These are phyloP conservation scores for Characodon lateralis DNA, from an alignment of 2,797 vertebrate species.

Conservation along the genomic window DNA sequence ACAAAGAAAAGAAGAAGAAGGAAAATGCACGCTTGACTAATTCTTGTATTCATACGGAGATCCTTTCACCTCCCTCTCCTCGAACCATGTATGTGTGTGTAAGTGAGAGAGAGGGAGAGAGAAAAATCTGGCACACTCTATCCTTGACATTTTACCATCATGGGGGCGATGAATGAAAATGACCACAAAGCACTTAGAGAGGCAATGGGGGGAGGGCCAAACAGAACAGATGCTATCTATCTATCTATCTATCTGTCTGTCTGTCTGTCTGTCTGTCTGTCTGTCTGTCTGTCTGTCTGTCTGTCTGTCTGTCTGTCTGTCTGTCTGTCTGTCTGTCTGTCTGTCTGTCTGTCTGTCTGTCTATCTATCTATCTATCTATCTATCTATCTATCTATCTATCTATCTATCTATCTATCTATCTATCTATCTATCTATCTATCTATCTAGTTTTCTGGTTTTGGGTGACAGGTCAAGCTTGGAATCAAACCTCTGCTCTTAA, in stretches of 20 bases:
- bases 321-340: conserved; percentile 10
- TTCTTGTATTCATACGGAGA: conserved; percentile 67
- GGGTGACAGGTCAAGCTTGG: conserved; percentile 30
- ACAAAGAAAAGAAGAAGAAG: conserved; percentile 66
- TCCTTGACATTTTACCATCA: conserved; percentile 73
- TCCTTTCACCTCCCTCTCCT: conserved; percentile 45
- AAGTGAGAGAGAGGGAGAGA: neutral
- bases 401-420: conserved; percentile 12
- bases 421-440: neutral
- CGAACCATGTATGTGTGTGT: conserved; percentile 25
- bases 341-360: conserved; percentile 8
- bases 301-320: conserved; percentile 15
- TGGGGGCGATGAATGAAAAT: conserved; percentile 69
- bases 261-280: conserved; percentile 4
- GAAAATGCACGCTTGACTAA: conserved; percentile 75
- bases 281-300: conserved; percentile 16
- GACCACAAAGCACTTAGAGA: conserved; percentile 60
- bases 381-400: conserved; percentile 1
- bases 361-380: conserved; percentile 1
- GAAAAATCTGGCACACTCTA: conserved; percentile 67
- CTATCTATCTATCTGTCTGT: conserved; percentile 3
- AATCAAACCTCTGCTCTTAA: conserved; percentile 51
- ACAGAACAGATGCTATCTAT: conserved; percentile 36
- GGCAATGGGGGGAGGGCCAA: neutral
- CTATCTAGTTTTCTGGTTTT: conserved; percentile 16